Conservation (phyloP, 2,888 invertebrate species). For the Philopedon plagiatum region DNA sequence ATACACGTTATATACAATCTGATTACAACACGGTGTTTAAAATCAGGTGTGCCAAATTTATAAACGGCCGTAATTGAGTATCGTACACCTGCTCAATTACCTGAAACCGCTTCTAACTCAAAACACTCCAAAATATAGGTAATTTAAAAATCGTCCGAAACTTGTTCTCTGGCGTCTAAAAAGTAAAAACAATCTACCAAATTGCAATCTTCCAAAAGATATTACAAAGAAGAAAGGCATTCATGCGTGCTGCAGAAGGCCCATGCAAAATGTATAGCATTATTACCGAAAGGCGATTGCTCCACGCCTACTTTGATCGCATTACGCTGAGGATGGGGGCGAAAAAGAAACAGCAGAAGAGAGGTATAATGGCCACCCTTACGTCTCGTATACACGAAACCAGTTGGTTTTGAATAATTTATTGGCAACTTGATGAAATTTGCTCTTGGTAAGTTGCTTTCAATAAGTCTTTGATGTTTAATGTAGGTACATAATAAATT, state of each 20-base stretch:
- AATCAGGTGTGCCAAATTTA: constrained; percentile 11
- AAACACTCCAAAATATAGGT: constrained; percentile 10
- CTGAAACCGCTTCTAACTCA: constrained; percentile 4
- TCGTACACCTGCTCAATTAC: constrained; percentile 10
- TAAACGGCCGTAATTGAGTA: constrained; percentile 2
- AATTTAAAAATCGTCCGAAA: constrained; percentile 3
- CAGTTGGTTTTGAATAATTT: constrained; percentile 16
- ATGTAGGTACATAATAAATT: too few relatives aligned
- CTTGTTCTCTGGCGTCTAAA: neutral
- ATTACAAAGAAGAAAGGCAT: constrained; percentile 4
- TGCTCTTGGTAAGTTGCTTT: neutral
- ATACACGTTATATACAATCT: neutral
- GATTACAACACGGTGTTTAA: neutral
- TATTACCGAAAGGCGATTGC: constrained; percentile 24
- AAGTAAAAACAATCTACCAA: neutral
- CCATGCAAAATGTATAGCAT: constrained; percentile 20
- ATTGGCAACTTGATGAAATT: neutral
- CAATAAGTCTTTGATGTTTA: too few relatives aligned
- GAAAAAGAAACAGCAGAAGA: neutral
- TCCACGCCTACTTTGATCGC: constrained; percentile 30
- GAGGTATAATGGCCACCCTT: constrained; percentile 22
- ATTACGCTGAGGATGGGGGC: constrained; percentile 16
- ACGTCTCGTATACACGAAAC: constrained; percentile 4
- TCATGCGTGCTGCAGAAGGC: constrained; percentile 23
- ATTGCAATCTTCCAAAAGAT: constrained; percentile 18